phyloP scores from a whole-genome alignment of 2,113 vertebrate species.

The Columba livia region DNA sequence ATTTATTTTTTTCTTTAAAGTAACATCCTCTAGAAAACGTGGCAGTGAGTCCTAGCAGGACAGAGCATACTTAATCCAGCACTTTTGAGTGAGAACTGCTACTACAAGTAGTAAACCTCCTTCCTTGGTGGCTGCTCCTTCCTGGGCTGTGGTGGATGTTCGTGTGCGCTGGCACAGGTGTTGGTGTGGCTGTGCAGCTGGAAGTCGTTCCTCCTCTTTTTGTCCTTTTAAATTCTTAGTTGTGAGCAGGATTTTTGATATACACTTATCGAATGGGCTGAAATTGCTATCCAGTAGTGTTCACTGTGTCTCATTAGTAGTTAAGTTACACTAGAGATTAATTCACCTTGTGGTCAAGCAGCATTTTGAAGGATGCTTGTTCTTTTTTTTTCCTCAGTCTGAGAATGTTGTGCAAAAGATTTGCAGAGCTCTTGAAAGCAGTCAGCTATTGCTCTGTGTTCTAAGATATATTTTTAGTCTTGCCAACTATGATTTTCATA shows the following conservation, averaged over 20 bases:
- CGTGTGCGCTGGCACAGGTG: background rate
- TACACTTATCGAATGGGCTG: fast-evolving
- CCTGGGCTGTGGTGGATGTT: fast-evolving
- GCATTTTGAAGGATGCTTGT: background rate
- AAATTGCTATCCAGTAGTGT: background rate
- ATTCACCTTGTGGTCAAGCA: background rate
- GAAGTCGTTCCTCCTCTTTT: background rate
- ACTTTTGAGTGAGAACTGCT: background rate
- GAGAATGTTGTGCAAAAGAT: background rate
- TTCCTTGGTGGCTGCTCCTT: background rate
- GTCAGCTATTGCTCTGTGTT: constrained; percentile 5
- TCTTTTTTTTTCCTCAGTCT: background rate
- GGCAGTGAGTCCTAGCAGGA: background rate
- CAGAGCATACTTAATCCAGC: background rate
- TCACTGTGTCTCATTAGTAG: background rate
- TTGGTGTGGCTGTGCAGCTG: no score
- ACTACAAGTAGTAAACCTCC: background rate
- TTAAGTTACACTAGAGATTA: background rate
- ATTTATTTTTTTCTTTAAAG: background rate
- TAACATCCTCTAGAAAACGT: background rate
- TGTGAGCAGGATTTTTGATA: background rate
- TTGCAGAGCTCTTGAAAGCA: constrained; percentile 16
- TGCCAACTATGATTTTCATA: constrained; percentile 28
- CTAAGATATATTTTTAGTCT: constrained; percentile 45
- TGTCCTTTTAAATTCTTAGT: background rate